Conservation (phyloP, 2,888 invertebrate genomes). For the Brachynemurus nebulosus region DNA sequence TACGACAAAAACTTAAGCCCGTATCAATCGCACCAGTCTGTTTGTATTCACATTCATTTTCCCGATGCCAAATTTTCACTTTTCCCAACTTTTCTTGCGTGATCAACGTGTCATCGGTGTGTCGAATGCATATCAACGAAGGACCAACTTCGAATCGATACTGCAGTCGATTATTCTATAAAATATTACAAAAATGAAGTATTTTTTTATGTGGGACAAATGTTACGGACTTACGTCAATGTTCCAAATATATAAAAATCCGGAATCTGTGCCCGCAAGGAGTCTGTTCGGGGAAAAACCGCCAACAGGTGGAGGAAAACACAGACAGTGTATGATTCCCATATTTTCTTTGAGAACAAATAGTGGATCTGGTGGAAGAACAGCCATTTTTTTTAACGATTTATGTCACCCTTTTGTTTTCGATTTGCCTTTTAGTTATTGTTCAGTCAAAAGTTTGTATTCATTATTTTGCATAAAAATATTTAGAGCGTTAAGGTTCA, state of each 20-base stretch:
- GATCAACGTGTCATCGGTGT: conserved; percentile 47
- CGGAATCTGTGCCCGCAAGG: conserved; percentile 59
- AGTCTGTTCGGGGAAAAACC: conserved; percentile 45
- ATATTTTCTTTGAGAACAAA: conserved; percentile 59
- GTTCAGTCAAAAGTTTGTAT: too few relatives aligned
- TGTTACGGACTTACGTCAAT: conserved; percentile 45
- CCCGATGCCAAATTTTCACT: conserved; percentile 48
- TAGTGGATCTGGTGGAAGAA: conserved; percentile 64
- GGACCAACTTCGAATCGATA: conserved; percentile 50
- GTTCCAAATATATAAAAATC: conserved; percentile 65
- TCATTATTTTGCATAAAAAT: too few relatives aligned
- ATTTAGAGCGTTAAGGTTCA: too few relatives aligned
- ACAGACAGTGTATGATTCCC: conserved; percentile 56
- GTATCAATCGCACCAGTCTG: conserved; percentile 41
- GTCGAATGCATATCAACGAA: conserved; percentile 47
- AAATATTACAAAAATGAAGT: conserved; percentile 23
- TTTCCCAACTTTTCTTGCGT: conserved; percentile 63
- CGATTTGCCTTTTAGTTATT: too few relatives aligned
- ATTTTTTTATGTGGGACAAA: conserved; percentile 8
- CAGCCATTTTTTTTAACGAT: conserved; percentile 48
- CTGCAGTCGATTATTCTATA: conserved; percentile 56
- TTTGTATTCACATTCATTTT: conserved; percentile 42
- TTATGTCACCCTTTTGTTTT: too few relatives aligned
- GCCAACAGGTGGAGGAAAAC: conserved; percentile 43
- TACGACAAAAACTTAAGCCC: conserved; percentile 59